phyloP scores from a whole-genome alignment of 2,113 vertebrate genomes.

The Mungos mungo region DNA sequence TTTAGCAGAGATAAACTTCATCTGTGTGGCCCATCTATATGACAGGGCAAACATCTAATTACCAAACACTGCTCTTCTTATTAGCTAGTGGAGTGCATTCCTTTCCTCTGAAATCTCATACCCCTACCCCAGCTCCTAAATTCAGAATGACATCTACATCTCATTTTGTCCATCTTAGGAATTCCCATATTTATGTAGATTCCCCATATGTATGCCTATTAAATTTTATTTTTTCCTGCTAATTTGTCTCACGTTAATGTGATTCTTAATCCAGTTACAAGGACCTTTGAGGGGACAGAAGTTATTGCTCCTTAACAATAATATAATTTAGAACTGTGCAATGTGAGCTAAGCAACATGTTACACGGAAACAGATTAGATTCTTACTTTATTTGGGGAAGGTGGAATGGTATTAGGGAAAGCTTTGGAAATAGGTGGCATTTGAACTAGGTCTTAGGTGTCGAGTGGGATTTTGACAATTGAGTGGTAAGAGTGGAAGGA shows the following conservation, averaged over 20 bases:
- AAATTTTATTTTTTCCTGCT: neutral
- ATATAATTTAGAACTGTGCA: neutral
- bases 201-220: neutral
- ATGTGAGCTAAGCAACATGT: neutral
- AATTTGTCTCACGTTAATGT: neutral
- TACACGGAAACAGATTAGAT: neutral
- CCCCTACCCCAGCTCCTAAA: neutral
- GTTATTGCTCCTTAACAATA: neutral
- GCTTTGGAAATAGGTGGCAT: neutral
- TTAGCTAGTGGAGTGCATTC: neutral
- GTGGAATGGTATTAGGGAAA: neutral
- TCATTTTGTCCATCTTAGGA: neutral
- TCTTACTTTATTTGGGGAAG: neutral
- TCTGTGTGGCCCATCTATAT: neutral
- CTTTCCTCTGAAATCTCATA: neutral
- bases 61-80: neutral
- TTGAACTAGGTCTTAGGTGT: neutral
- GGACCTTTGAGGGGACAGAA: neutral
- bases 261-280: neutral
- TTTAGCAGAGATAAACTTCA: neutral
- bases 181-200: neutral
- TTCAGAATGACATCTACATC: neutral
- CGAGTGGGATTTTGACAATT: neutral
- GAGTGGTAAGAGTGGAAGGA: neutral
- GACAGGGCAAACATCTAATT: neutral